Evolutionary conservation across 2,888 invertebrate genomes (phyloP), one percentile per base, ranked within the genome.

Genomic region (Leptopilina drosophilae): DNA sequence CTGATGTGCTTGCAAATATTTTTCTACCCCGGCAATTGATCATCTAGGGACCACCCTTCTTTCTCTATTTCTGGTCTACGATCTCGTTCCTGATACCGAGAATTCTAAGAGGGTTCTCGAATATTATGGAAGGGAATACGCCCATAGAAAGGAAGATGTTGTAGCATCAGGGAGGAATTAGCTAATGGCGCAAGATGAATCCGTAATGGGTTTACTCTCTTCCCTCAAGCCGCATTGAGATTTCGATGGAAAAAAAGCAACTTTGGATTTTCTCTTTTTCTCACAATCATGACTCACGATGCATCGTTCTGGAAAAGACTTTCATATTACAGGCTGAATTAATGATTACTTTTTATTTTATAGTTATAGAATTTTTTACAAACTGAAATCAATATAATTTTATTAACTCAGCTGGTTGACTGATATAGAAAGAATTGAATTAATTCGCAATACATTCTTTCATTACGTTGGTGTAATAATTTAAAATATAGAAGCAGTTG

Each of bases 141-240:
- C 8, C 42, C 62, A 20, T 76, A 85, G 87, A 89, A 88, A 89
- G 88, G 88, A 88, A 87, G 88, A 88, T 85, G 87, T 84, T 87
- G 85, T 79, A 85, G 83, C 85, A 81, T 85, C 85, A 83, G 87
- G 87, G 87, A 90, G 90, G 91, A 91, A 91, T 91, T 90, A 91
- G 90, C 90, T 91, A 91, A 91, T 91, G 90, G 90, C 88, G 89
- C 89, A 89, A 88, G 90, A 91, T 91, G 91, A 91, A 91, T 91
- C 91, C 90, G 88, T 90, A 91, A 91, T 91, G 91, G 91, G 89
- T 90, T 91, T 90, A 90, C 88, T 88, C 88, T 89, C 90, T 90
- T 90, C 88, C 87, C 84, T n/a, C 53, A 87, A 85, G 88, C 87
- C 88, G 87, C 88, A 87, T 87, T 88, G 89, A 88, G 89, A 82